Percentiles rank a stretch among this genome's conserved stretches.
phyloP scores from a whole-genome alignment of 2,888 invertebrate species.

The Yponomeuta evonymella region DNA sequence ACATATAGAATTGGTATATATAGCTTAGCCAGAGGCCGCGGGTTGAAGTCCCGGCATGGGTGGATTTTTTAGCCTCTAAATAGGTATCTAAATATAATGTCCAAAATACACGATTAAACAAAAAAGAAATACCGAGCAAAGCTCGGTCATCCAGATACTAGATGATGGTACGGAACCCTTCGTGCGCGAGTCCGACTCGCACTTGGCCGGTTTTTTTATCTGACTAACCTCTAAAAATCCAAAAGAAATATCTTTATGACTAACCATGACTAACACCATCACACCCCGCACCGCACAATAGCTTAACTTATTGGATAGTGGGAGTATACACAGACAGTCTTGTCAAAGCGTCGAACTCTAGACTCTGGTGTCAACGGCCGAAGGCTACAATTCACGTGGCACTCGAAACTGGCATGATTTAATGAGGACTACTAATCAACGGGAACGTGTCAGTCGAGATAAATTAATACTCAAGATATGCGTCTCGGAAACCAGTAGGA shows the following conservation, averaged over 20 bases:
- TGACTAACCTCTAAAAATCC: neutral
- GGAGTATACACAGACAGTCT: no score
- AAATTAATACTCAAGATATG: neutral
- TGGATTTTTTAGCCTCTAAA: no score
- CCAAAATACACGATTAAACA: no score
- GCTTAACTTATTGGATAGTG: neutral
- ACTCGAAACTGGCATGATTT: neutral
- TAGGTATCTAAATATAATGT: no score
- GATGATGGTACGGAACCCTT: no score
- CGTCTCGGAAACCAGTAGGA: neutral
- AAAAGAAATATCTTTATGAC: neutral
- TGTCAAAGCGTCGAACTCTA: constrained; percentile 13
- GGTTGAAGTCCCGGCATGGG: no score
- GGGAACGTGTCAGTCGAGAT: neutral
- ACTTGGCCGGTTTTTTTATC: neutral
- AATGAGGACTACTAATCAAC: neutral
- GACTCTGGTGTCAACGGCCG: constrained; percentile 10
- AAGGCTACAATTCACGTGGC: constrained; percentile 11
- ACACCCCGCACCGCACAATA: neutral
- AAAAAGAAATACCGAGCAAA: no score
- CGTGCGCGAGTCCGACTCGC: no score
- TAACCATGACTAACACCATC: neutral
- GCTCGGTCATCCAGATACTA: no score
- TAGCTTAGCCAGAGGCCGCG: no score
- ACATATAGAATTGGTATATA: no score